Evolutionary conservation across 2,797 vertebrate genomes (phyloP), one percentile per base, ranked within the genome.

Genomic region (Mionectes olivaceus): DNA sequence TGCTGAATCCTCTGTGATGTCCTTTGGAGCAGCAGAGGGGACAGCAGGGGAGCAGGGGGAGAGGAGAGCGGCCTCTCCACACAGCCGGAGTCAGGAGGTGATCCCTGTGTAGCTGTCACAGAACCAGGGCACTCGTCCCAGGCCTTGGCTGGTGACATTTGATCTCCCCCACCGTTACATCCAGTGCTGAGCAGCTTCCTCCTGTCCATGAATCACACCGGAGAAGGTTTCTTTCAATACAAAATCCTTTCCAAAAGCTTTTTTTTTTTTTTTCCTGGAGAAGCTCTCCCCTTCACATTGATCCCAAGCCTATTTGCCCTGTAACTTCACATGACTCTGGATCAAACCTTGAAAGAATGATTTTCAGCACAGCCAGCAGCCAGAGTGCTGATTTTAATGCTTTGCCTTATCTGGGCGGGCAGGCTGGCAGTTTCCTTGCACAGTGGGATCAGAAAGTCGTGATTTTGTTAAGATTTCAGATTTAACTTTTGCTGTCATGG

Each of bases 191-290:
- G 35, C 79, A 30, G 27, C 85, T 91, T 77, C 80, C 74, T 76
- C 39, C 80, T 1, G 0, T 6, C 68, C 61, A 2, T 13, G 37
- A 89, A 82, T 70, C 82, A 37, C 15, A 30, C 21, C 0, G 0
- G 39, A 69, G 56, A 80, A 73, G 11, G 53, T 47, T 55, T 49
- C 39, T 79, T 75, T 49, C 60, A 41, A 82, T n/a, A 64, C 74
- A 59, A 86, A 37, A 35, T 60, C 37, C 4, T 83, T 78, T 55
- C 77, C 28, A 46, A 44, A 59, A 53, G n/a, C 53, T 70, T 63
- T 77, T 50, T 25, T 50, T 59, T 32, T 32, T 49, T 73, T 63
- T 76, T 47, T 25, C 27, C 16, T 46, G n/a, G 56, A 53, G 30
- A 56, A 61, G 16, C 76, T 89, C 35, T 63, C 25, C 5, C 7